phyloP scores from a whole-genome alignment of 2,113 vertebrate genomes.

The Poeciliopsis turrubarensis region DNA sequence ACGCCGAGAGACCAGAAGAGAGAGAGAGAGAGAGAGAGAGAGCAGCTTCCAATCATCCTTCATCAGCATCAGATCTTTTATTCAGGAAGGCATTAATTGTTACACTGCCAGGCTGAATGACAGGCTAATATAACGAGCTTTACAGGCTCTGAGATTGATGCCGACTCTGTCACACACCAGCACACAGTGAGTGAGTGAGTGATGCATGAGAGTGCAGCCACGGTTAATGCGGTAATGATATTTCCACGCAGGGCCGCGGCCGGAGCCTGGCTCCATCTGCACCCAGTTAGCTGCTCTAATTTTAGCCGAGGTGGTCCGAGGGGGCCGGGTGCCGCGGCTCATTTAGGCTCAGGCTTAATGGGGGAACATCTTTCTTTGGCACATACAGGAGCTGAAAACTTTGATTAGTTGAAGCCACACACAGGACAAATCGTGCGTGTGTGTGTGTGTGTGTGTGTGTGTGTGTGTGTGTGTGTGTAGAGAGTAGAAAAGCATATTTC shows the following conservation, averaged over 20 bases:
- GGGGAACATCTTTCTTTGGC: conserved; percentile 68
- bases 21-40: conserved; percentile 12
- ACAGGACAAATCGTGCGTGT: no score
- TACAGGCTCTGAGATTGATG: conserved; percentile 18
- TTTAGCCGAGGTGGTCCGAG: conserved; percentile 66
- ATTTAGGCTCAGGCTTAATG: conserved; percentile 76
- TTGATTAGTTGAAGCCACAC: background rate
- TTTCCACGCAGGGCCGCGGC: conserved; percentile 58
- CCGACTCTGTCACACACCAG: conserved; percentile 23
- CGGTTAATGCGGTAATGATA: conserved; percentile 69
- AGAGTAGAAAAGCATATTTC: conserved; percentile 1
- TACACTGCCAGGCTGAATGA: conserved; percentile 2
- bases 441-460: no score
- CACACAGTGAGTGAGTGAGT: conserved; percentile 40
- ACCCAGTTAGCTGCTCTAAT: conserved; percentile 76
- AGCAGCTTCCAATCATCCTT: conserved; percentile 51
- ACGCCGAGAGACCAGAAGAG: conserved; percentile 10
- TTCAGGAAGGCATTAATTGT: conserved; percentile 35
- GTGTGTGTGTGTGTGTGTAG: background rate
- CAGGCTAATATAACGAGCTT: conserved; percentile 18
- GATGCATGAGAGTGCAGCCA: conserved; percentile 40
- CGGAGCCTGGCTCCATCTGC: conserved; percentile 66
- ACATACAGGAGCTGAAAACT: conserved; percentile 45
- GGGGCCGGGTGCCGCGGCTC: conserved; percentile 66
- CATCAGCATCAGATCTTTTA: conserved; percentile 49